A percentile compares a stretch with the other conserved stretches of the same genome.
phyloP scores from a whole-genome alignment of 2,797 vertebrate genomes.

The Moxostoma hubbsi region DNA sequence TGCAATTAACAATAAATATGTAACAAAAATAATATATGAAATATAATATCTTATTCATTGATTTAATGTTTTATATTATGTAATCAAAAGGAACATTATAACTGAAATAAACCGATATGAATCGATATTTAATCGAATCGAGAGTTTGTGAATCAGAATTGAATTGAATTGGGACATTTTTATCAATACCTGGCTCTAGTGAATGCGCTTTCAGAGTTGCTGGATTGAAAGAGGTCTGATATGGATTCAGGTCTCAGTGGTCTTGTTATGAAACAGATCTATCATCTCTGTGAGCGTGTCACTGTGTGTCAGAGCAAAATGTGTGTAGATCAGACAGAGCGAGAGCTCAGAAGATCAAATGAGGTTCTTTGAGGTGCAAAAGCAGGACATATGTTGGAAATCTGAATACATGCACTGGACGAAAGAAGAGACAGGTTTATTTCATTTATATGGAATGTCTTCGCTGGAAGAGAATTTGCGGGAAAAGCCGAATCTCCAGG shows the following conservation, averaged over 20 bases:
- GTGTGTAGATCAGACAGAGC: not conserved
- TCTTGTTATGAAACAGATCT: constrained; percentile 28
- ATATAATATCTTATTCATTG: too few relatives aligned
- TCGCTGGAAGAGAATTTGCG: not conserved
- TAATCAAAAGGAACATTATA: too few relatives aligned
- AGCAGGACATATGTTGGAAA: not conserved
- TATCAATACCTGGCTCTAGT: too few relatives aligned
- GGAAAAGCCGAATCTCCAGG: not conserved
- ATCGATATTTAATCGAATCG: too few relatives aligned
- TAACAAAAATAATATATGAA: too few relatives aligned
- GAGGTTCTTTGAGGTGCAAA: not conserved
- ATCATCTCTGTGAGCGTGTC: not conserved
- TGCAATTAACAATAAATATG: too few relatives aligned
- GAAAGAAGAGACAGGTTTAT: not conserved
- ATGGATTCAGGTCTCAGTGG: not conserved
- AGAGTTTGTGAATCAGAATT: too few relatives aligned
- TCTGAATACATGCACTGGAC: not conserved
- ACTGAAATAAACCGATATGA: too few relatives aligned
- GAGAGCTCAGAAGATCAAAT: not conserved
- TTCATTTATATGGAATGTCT: not conserved
- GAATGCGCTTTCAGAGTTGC: not conserved
- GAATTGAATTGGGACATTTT: too few relatives aligned
- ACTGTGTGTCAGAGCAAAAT: not conserved
- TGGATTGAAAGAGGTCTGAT: not conserved
- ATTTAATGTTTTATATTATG: too few relatives aligned